Evolutionary conservation across 1,140 invertebrate genomes (phyloP), one percentile per base, ranked within the genome.

Genomic region (Pachyrhynchus sulphureomaculatus): DNA sequence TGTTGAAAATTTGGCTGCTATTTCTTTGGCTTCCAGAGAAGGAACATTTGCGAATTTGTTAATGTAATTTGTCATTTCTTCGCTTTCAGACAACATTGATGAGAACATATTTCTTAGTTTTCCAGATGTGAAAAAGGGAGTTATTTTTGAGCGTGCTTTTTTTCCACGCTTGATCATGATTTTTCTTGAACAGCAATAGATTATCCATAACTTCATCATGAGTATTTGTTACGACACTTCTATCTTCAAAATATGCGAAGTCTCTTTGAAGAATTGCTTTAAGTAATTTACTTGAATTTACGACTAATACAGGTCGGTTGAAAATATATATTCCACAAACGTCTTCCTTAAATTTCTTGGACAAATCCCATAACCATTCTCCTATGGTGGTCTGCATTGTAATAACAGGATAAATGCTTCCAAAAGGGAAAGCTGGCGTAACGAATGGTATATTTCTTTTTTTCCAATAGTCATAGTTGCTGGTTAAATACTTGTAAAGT

Each of bases 201-300:
- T 66, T 59, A 3, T 37, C 53, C 1, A 33, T 17, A 5, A 85
- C 44, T 8, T 82, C 75, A 60, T 84, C 81, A 42, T 80, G 71
- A 1, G 77, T 68, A 49, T 78, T 78, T 5, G 68, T 69, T 65
- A 72, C 78, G 39, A 80, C 71, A 62, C 78, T 39, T 9, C 78
- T 73, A 57, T 84, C 79, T 4, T 76, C 68, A 63, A 85, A 85
- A 70, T 81, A 44, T 15, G 55, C 20, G 62, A 81, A 83, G 66
- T 83, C 80, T 62, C 78, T 79, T 4, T 80, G 68, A 12, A 78
- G 51, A 2, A 83, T 72, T 2, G 71, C 53, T 65, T 80, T 81
- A 9, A 82, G 73, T 0, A 82, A 23, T 45, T 82, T 74, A 0
- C 76, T 77, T 64, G 79, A 77, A 48, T 75, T 68, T 0, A 70